Evolutionary conservation across 2,113 vertebrate species (phyloP).

Genomic region (Theristicus caerulescens): DNA sequence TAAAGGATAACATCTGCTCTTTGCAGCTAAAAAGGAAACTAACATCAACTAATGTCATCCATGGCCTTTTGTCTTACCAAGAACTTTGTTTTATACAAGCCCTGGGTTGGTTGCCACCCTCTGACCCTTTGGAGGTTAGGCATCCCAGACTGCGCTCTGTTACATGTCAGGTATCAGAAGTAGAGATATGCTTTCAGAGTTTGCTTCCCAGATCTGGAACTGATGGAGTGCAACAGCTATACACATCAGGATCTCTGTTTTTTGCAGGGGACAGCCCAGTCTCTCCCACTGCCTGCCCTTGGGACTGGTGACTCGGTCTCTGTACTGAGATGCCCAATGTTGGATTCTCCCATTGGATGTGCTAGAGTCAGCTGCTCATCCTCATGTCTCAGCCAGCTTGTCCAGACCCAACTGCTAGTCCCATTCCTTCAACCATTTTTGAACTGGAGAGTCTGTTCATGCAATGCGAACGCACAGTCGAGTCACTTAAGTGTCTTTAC

Average conservation of each 20-base stretch:
- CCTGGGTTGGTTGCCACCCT: background rate
- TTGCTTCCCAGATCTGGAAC: background rate
- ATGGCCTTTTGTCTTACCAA: background rate
- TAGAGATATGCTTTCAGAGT: background rate
- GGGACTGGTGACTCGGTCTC: background rate
- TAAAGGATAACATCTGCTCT: background rate
- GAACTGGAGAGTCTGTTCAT: background rate
- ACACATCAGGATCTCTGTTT: background rate
- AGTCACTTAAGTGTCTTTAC: background rate
- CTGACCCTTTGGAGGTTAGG: background rate
- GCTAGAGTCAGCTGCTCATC: background rate
- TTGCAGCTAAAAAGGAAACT: background rate
- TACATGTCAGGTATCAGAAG: background rate
- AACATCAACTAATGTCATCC: background rate
- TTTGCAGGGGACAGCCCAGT: background rate
- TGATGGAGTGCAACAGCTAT: background rate
- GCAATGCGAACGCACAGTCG: accelerated
- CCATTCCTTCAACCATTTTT: background rate
- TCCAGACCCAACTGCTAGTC: background rate
- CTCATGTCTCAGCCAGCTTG: background rate
- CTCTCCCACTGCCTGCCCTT: background rate
- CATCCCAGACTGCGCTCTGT: background rate
- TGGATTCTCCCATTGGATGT: background rate
- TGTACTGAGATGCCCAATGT: background rate
- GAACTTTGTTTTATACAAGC: background rate